phyloP scores from a whole-genome alignment of 2,113 vertebrate genomes.

The Coracopsis vasa region DNA sequence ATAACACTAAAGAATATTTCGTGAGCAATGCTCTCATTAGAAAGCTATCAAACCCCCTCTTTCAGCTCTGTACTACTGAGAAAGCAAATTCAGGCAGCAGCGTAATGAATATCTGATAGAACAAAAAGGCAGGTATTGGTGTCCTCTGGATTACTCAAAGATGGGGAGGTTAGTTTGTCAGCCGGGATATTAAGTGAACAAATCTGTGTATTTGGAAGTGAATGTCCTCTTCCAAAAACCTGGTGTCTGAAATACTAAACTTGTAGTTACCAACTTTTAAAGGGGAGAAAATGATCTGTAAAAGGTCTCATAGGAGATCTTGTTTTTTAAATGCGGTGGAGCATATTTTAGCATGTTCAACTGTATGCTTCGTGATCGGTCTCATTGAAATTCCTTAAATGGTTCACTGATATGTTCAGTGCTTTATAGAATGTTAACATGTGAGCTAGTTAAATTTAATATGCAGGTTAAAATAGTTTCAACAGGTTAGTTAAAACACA shows the following conservation, averaged over 20 bases:
- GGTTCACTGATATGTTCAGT: background rate
- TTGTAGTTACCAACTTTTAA: background rate
- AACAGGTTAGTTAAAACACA: background rate
- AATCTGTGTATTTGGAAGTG: background rate
- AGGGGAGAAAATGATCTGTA: background rate
- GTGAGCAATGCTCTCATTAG: background rate
- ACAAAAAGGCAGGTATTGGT: background rate
- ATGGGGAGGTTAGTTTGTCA: background rate
- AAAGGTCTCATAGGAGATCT: background rate
- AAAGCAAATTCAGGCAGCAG: background rate
- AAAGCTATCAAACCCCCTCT: background rate
- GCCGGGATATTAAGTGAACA: background rate
- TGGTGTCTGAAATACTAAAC: background rate
- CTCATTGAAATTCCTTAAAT: background rate
- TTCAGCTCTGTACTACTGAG: background rate
- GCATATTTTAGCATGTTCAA: background rate
- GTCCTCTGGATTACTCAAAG: background rate
- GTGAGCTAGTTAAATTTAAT: background rate
- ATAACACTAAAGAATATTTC: background rate
- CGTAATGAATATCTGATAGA: background rate
- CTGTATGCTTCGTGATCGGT: background rate
- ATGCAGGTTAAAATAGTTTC: background rate
- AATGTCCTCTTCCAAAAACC: background rate
- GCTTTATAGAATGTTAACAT: background rate
- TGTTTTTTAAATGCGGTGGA: background rate